phyloP scores from a whole-genome alignment of 2,113 vertebrate genomes.

The Nyctereutes procyonoides region DNA sequence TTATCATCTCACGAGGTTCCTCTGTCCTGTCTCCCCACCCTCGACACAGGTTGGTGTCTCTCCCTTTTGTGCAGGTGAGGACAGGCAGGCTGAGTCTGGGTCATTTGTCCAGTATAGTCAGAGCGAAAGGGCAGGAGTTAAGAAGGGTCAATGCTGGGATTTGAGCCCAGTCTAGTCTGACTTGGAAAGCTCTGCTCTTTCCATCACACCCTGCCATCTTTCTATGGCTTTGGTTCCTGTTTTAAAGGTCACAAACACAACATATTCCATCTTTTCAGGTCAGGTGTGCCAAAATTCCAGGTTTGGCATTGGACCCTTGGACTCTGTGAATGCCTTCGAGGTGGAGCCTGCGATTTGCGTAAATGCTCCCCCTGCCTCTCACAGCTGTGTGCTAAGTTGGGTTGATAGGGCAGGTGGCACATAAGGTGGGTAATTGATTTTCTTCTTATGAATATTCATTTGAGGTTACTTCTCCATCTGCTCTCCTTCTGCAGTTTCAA shows the following conservation, averaged over 20 bases:
- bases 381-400: slow-evolving; percentile 47
- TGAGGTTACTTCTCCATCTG: slow-evolving; percentile 57
- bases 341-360: not conserved
- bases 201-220: not conserved
- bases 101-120: not conserved
- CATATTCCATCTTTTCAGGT: slow-evolving; percentile 15
- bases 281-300: slow-evolving; percentile 5
- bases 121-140: not conserved
- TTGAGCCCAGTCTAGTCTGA: not conserved
- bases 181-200: not conserved
- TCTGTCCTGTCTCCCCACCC: accelerated
- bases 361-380: not conserved
- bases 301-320: slow-evolving; percentile 16
- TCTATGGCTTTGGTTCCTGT: not conserved
- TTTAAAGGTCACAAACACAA: slow-evolving; percentile 57
- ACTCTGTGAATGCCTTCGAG: not conserved
- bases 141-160: not conserved
- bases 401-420: slow-evolving; percentile 69
- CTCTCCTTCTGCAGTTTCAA: slow-evolving; percentile 51
- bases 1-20: not conserved
- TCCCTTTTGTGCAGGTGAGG: not conserved
- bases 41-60: accelerated
- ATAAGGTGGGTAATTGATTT: slow-evolving; percentile 74
- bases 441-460: slow-evolving; percentile 70
- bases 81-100: not conserved